Conservation (phyloP, 2,797 vertebrate species). For the Enteromius thamalakanensis region DNA sequence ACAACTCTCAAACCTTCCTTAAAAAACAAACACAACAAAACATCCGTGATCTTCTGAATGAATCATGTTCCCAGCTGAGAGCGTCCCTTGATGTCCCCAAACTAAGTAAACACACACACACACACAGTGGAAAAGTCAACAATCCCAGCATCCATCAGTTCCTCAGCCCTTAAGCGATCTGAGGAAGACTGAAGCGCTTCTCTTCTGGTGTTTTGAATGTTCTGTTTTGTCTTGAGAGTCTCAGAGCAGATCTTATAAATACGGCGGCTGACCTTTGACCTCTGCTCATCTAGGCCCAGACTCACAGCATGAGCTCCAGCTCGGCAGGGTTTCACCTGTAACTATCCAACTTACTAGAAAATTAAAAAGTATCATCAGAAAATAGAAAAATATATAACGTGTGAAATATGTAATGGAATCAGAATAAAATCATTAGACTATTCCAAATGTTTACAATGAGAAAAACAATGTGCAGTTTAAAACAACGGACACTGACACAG, state of each 20-base stretch:
- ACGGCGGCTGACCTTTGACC: neutral
- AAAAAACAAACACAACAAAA: neutral
- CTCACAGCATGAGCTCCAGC: neutral
- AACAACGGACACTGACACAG: neutral
- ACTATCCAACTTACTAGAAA: neutral
- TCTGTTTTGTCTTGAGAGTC: neutral
- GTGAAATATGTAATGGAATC: neutral
- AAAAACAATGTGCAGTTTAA: neutral
- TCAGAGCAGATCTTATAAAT: neutral
- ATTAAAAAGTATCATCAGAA: neutral
- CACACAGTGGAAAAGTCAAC: neutral
- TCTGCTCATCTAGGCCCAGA: neutral
- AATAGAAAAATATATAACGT: neutral
- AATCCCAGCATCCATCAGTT: constrained; percentile 3
- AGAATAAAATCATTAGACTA: neutral
- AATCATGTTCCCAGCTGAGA: neutral
- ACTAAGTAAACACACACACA: neutral
- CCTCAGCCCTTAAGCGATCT: neutral
- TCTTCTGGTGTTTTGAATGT: neutral
- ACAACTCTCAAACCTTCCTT: neutral
- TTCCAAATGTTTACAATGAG: neutral
- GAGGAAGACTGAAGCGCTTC: neutral
- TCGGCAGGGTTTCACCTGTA: neutral
- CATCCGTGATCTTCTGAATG: neutral
- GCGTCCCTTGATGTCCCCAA: neutral